Conservation (phyloP, 2,113 vertebrate species). For the Riparia riparia region DNA sequence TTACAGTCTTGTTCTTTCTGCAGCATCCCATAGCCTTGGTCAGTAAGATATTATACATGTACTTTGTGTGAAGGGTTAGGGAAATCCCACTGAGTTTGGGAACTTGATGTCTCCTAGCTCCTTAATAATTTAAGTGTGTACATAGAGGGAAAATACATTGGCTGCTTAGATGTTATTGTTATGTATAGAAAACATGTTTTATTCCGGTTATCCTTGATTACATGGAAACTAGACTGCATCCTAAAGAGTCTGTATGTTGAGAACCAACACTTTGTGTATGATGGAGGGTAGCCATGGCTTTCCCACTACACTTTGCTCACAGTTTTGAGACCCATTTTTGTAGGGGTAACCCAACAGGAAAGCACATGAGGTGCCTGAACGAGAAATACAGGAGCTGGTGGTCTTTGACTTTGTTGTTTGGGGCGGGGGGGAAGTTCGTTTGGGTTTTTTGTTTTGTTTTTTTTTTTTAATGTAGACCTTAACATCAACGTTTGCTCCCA, state of each 20-base stretch:
- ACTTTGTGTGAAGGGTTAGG: neutral
- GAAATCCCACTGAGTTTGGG: neutral
- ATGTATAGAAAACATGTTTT: neutral
- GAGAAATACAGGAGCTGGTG: neutral
- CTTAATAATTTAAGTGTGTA: neutral
- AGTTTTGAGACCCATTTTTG: neutral
- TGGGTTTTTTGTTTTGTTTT: neutral
- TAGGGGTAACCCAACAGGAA: neutral
- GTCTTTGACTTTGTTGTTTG: neutral
- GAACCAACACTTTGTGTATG: neutral
- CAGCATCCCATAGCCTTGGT: neutral
- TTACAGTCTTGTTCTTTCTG: neutral
- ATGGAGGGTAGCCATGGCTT: neutral
- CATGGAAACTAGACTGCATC: neutral
- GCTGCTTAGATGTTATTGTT: neutral
- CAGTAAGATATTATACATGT: neutral
- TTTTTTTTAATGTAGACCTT: neutral
- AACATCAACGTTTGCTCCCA: neutral
- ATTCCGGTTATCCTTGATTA: neutral
- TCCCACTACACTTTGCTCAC: accelerated
- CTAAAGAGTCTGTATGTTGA: neutral
- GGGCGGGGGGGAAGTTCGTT: accelerated
- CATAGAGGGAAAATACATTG: neutral
- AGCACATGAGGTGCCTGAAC: neutral
- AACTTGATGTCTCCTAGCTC: neutral